A percentile compares a stretch with the other conserved stretches of the same genome.
These are phyloP conservation scores for Jacana jacana DNA, from an alignment of 2,113 vertebrate genomes.

Conservation along the genomic window DNA sequence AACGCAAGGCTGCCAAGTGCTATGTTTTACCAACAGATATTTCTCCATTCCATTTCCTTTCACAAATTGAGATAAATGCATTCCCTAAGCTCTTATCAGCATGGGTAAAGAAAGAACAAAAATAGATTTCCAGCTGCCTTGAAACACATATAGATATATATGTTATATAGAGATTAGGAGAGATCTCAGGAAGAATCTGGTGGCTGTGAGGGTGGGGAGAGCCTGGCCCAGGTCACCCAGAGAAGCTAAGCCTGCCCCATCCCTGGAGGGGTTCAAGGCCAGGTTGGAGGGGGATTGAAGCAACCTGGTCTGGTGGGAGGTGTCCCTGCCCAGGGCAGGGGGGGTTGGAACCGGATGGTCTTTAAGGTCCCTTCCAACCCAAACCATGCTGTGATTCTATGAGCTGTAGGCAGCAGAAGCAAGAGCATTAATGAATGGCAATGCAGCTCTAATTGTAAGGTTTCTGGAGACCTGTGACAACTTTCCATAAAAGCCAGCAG, in stretches of 20 bases:
- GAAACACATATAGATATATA: not conserved
- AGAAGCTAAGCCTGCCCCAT: not conserved
- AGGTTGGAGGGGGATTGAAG: not conserved
- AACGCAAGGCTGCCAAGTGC: conserved; percentile 55
- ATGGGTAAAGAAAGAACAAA: conserved; percentile 15
- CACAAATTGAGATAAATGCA: conserved; percentile 56
- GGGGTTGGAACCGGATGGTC: not conserved
- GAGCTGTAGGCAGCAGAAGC: not conserved
- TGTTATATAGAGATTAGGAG: not conserved
- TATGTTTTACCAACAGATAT: conserved; percentile 53
- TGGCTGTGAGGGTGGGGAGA: not conserved
- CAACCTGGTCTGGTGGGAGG: not conserved
- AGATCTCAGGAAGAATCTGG: not conserved
- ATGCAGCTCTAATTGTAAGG: rapidly evolving
- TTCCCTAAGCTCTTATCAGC: conserved; percentile 65
- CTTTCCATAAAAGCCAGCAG: not conserved
- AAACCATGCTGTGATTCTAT: not conserved
- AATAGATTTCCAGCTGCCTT: not conserved
- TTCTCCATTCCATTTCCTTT: conserved; percentile 42
- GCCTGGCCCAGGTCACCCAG: not conserved
- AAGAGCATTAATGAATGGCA: not conserved
- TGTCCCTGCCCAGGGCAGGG: not conserved
- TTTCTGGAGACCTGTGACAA: not conserved
- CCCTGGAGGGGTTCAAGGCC: not conserved
- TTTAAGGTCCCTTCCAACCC: not conserved